Base-by-base conservation (phyloP, 2,113 vertebrate species). In the Prinia subflava region DNA sequence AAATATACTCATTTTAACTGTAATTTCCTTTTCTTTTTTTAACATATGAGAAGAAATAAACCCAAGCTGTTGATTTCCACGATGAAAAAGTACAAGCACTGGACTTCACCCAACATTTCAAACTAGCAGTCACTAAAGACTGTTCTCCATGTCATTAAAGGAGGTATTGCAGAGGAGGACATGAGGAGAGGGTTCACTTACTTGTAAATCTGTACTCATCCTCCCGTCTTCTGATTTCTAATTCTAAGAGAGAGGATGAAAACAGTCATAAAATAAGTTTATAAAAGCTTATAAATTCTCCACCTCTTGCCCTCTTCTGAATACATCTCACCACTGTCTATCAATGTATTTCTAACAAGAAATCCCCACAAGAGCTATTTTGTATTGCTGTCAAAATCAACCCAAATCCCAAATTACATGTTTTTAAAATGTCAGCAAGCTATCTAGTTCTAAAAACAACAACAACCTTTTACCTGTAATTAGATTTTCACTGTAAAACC, bases 141-240 rank as follows among this genome's bases (percentile, higher is more conserved):
- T 95, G 67, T 30, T 86, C 87, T 90, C 53, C 67, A 37, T 39
- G 75, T 52, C 84, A 57, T 39, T 89, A 87, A 81, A 87, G 41
- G 12, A 94, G 31, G 92, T 95, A 95, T 92, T 96, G 81, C 93
- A 97, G 92, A 98, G 85, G 89, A 96, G 94, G 95, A 96, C 94
- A 96, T 71, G 93, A 97, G 97, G 92, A 98, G 92, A 98, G 97
- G 96, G 94, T 88, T 95, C 97, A 99, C 99, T 99, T 99, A 99
- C 99, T 99, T 99, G 99, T 99, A 98, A 99, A 99, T 98, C 99
- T 99, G 99, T 99, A 99, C 97, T 99, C 99, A 99, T 99, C 99
- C 98, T 99, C 99, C 97, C 99, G 99, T 99, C 99, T 99, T 99
- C 99, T 99, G 98, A 99, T 99, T 98, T 99, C 99, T 98, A 99